A percentile compares a stretch with the other conserved stretches of the same genome.
Conservation (phyloP, 2,888 invertebrate species). For the Aleiodes testaceus region DNA sequence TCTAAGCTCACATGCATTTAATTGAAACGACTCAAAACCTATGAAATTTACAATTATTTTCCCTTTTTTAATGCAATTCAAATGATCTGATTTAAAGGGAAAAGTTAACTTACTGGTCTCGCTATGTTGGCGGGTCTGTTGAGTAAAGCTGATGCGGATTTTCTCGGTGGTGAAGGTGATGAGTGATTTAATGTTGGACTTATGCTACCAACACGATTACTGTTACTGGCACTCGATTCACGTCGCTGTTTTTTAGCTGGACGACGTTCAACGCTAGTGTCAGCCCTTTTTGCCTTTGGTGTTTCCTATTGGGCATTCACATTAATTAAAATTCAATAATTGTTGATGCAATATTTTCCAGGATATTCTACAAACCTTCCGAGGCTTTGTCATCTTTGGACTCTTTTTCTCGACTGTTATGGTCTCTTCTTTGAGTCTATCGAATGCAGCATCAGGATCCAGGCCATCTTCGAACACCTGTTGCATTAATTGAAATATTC, state of each 20-base stretch:
- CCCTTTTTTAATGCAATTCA: no score
- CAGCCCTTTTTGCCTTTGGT: slow-evolving; percentile 68
- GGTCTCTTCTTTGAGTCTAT: slow-evolving; percentile 79
- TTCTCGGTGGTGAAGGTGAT: slow-evolving; percentile 75
- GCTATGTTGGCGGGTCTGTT: slow-evolving; percentile 81
- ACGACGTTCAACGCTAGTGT: slow-evolving; percentile 62
- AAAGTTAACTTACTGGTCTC: slow-evolving; percentile 78
- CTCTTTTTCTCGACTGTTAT: slow-evolving; percentile 70
- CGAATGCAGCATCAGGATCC: slow-evolving; percentile 81
- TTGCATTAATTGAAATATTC: neutral
- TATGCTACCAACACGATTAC: slow-evolving; percentile 72
- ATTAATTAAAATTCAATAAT: no score
- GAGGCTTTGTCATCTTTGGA: slow-evolving; percentile 71
- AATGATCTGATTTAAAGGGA: neutral
- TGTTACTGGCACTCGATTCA: slow-evolving; percentile 73
- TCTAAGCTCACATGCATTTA: slow-evolving; percentile 35
- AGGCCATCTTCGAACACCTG: slow-evolving; percentile 76
- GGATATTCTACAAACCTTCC: slow-evolving; percentile 69
- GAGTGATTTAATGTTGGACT: slow-evolving; percentile 73
- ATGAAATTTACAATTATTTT: no score
- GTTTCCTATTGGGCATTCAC: slow-evolving; percentile 69
- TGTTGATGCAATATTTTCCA: no score
- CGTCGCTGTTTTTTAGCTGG: slow-evolving; percentile 69
- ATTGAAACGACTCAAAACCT: slow-evolving; percentile 10
- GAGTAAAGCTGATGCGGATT: slow-evolving; percentile 75